Conservation (phyloP, 1,140 invertebrate genomes). For the Zaprionus capensis region DNA sequence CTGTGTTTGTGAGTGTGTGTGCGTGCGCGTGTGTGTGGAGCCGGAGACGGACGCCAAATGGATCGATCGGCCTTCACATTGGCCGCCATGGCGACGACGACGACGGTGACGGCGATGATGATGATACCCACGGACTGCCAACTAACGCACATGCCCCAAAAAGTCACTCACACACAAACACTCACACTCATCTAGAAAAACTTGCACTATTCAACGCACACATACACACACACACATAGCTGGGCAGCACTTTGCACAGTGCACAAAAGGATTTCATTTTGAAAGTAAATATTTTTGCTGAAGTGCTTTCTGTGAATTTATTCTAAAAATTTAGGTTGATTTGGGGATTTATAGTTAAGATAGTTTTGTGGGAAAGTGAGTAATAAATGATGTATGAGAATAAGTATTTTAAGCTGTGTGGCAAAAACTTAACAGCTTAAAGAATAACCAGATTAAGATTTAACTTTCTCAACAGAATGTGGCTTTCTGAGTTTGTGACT, state of each 20-base stretch:
- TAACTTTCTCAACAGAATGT: not conserved
- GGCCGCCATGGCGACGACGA: constrained; percentile 62
- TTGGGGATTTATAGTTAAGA: not conserved
- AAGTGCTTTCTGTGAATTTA: constrained; percentile 5
- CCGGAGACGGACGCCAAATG: constrained; percentile 32
- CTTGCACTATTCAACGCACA: not conserved
- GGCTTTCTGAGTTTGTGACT: not conserved
- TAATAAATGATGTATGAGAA: not conserved
- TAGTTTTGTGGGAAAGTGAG: not conserved
- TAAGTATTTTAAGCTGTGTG: not conserved
- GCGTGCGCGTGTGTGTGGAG: not conserved
- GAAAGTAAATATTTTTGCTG: constrained; percentile 2
- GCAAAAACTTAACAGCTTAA: not conserved
- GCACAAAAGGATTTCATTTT: constrained; percentile 26
- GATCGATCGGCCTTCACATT: constrained; percentile 79
- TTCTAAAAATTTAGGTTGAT: not conserved
- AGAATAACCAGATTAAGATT: not conserved
- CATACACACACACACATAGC: not conserved
- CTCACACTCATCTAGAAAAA: not conserved
- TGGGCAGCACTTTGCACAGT: constrained; percentile 54
- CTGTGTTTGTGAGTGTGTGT: not conserved
- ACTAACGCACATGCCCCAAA: constrained; percentile 25
- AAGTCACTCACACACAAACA: constrained; percentile 11
- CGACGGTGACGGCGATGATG: constrained; percentile 41
- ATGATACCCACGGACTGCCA: constrained; percentile 26